Evolutionary conservation across 2,113 vertebrate genomes (phyloP).

Genomic region (Hippocampus zosterae): DNA sequence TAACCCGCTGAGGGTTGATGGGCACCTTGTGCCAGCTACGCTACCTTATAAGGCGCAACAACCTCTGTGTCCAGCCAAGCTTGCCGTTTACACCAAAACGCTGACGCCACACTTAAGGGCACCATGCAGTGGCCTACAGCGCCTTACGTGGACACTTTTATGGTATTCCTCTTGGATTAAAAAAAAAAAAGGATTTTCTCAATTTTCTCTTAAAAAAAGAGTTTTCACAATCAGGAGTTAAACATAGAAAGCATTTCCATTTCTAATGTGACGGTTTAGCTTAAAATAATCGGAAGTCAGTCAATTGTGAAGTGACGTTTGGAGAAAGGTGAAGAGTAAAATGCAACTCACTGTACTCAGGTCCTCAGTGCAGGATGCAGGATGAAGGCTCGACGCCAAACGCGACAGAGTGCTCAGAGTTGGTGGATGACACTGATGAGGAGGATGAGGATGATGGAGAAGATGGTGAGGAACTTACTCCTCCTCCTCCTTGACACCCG

Average conservation of each 20-base stretch:
- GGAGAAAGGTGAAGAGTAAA: background rate
- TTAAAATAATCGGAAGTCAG: background rate
- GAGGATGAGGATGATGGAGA: conserved; percentile 12
- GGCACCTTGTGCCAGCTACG: conserved; percentile 54
- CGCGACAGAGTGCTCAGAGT: conserved; percentile 19
- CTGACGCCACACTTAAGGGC: conserved; percentile 31
- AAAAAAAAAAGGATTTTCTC: background rate
- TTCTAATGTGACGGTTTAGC: background rate
- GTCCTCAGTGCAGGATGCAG: conserved; percentile 35
- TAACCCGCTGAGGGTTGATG: conserved; percentile 71
- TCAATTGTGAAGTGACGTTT: background rate
- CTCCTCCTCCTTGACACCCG: background rate
- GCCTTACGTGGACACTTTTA: background rate
- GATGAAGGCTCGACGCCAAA: conserved; percentile 31
- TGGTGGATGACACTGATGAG: conserved; percentile 38
- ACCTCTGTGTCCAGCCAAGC: conserved; percentile 66
- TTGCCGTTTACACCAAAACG: conserved; percentile 61
- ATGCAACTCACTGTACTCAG: conserved; percentile 47
- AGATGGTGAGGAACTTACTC: conserved; percentile 25
- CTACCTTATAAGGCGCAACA: conserved; percentile 84
- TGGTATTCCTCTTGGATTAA: background rate
- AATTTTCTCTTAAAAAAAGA: background rate
- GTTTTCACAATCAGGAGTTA: background rate
- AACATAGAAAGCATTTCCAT: background rate
- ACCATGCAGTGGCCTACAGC: conserved; percentile 31